phyloP scores from a whole-genome alignment of 2,113 vertebrate species.

The Cervus canadensis region DNA sequence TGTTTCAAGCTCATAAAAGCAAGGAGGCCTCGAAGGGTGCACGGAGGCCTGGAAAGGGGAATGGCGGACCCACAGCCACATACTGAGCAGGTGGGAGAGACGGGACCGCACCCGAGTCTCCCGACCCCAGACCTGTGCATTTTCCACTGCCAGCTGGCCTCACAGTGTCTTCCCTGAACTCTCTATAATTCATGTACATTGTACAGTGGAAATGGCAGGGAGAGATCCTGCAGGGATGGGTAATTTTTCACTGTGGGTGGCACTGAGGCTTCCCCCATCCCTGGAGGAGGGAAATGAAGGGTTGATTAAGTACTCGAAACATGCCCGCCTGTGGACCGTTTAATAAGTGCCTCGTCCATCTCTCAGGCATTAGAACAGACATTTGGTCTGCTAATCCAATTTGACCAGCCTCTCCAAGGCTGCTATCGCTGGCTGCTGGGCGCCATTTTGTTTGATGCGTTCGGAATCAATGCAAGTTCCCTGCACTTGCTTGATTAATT shows the following conservation, averaged over 20 bases:
- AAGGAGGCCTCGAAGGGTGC: background rate
- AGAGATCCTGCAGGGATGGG: slow-evolving; percentile 47
- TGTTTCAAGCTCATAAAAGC: background rate
- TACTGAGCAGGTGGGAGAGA: background rate
- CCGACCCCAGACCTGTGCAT: background rate
- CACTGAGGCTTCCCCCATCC: slow-evolving; percentile 16
- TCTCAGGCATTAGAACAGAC: slow-evolving; percentile 44
- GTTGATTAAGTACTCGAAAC: slow-evolving; percentile 67
- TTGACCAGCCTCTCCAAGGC: slow-evolving; percentile 45
- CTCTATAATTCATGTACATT: background rate
- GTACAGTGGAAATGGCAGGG: slow-evolving; percentile 31
- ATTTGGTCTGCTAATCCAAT: slow-evolving; percentile 64
- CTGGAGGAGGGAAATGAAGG: slow-evolving; percentile 67
- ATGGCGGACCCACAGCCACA: background rate
- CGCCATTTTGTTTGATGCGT: slow-evolving; percentile 26
- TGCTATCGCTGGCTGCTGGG: background rate
- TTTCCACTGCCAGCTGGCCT: background rate
- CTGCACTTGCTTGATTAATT: background rate
- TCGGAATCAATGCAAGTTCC: background rate
- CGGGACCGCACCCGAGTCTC: background rate
- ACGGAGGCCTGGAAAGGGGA: background rate
- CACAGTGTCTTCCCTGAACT: background rate
- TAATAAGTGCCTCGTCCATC: slow-evolving; percentile 68
- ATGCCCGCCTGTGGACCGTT: slow-evolving; percentile 52
- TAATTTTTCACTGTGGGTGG: slow-evolving; percentile 64